phyloP scores from a whole-genome alignment of 2,113 vertebrate genomes.

The Podarcis raffonei region DNA sequence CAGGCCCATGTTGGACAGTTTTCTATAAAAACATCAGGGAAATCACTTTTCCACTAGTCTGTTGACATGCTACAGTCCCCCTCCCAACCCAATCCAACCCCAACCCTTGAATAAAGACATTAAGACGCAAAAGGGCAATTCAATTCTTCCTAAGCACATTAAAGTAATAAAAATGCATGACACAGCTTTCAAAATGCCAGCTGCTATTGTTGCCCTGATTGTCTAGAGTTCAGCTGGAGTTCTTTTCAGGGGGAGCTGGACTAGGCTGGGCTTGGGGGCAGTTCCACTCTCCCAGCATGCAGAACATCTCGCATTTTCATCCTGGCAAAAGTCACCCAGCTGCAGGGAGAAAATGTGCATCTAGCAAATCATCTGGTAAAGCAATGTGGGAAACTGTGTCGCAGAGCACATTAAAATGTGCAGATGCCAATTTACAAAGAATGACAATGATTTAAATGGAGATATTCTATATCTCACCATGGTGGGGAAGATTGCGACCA shows the following conservation, averaged over 20 bases:
- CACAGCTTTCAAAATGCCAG: neutral
- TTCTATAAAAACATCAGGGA: neutral
- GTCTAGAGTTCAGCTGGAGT: neutral
- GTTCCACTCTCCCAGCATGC: conserved; percentile 15
- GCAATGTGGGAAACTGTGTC: conserved; percentile 25
- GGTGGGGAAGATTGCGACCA: too few species aligned
- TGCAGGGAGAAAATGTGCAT: conserved; percentile 42
- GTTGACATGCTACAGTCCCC: neutral
- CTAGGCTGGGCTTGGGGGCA: neutral
- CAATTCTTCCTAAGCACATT: conserved; percentile 20
- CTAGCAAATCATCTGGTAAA: conserved; percentile 25
- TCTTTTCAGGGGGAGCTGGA: too few species aligned
- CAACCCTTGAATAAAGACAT: neutral
- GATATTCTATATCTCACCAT: too few species aligned
- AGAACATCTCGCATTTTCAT: neutral
- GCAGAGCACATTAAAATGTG: neutral
- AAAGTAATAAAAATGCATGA: conserved; percentile 4
- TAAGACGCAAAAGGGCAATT: conserved; percentile 2
- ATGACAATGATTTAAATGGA: too few species aligned
- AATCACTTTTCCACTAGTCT: conserved; percentile 22
- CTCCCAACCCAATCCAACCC: conserved; percentile 13
- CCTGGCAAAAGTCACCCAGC: conserved; percentile 19
- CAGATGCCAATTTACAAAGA: too few species aligned
- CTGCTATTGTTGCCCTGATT: neutral
- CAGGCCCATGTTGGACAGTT: neutral